Conservation (phyloP, 2,888 invertebrate genomes). For the Pterostichus madidus region DNA sequence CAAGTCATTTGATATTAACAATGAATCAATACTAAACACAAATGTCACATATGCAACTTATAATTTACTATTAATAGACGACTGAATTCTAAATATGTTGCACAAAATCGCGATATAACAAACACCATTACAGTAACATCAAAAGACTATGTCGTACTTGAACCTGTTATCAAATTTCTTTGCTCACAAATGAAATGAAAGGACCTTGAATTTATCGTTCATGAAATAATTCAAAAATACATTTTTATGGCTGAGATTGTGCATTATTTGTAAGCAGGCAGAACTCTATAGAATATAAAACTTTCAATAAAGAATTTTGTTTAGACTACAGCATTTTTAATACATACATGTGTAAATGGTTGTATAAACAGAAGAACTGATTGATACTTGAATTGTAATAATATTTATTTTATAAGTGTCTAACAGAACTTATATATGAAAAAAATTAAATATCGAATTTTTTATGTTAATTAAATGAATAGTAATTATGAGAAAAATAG, state of each 20-base stretch:
- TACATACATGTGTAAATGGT: constrained; percentile 16
- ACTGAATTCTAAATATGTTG: too few relatives aligned
- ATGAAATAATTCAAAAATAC: constrained; percentile 25
- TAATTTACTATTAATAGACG: too few relatives aligned
- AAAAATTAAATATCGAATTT: too few relatives aligned
- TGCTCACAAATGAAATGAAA: constrained; percentile 1
- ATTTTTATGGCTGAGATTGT: constrained; percentile 42
- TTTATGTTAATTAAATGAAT: too few relatives aligned
- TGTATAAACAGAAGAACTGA: constrained; percentile 19
- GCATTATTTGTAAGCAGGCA: constrained; percentile 5
- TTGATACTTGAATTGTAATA: background rate
- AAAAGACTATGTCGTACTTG: background rate
- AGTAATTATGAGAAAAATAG: too few relatives aligned
- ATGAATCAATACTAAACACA: too few relatives aligned
- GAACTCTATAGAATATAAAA: background rate
- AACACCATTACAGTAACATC: background rate
- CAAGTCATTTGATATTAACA: too few relatives aligned
- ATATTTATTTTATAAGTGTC: background rate
- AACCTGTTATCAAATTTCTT: constrained; percentile 47
- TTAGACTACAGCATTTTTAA: constrained; percentile 7
- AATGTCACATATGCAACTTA: too few relatives aligned
- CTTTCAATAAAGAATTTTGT: constrained; percentile 24
- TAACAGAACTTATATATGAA: too few relatives aligned
- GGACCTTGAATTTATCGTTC: constrained; percentile 45
- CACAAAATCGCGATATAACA: constrained; percentile 10